Base-by-base conservation (phyloP, 1,140 invertebrate genomes). In the Drosophila paulistorum region DNA sequence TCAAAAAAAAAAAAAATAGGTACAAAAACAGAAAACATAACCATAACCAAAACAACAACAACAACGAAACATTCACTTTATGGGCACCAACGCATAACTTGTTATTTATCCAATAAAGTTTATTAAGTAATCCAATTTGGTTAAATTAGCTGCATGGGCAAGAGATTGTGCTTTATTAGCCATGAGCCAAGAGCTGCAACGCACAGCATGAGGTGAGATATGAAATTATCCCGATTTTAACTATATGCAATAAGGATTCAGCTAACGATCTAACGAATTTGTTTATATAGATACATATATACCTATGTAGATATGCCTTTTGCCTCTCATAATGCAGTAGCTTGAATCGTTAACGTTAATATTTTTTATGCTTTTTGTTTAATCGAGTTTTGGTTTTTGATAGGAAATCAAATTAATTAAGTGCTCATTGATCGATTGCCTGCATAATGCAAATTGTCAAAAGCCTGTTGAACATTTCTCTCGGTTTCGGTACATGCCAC, bases 71-170 rank as follows among this genome's bases (percentile, higher is more conserved):
- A 79, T 87, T 86, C 79, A 79, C 82, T 85, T 79, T 82, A 82
- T 83, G 68, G 67, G 58, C 79, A 77, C 51, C 71, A 80, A 79
- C 65, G 79, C 74, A 77, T 74, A 76, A 69, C 55, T 67, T 65
- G 59, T 84, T 89, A 84, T 89, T 84, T 89, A 84, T 90, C 80
- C 84, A 77, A 90, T 89, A 91, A 91, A 91, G 85, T 90, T 77
- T 90, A 91, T 91, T 91, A 86, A 90, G 90, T 91, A 91, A 91
- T 91, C 90, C 90, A 91, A 91, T 90, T 91, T 86, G 90, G 79
- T 77, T 89, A 90, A 91, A 91, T 91, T 91, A 91, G 82, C 81
- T 80, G 68, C 75, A 74, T 89, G 79, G 51, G 57, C 45, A 51
- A 37, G 57, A 59, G 57, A 35, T 35, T 58, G 55, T 71, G 41